These are phyloP conservation scores for Nycteola revayana DNA, from an alignment of 2,888 invertebrate species.

Conservation along the genomic window DNA sequence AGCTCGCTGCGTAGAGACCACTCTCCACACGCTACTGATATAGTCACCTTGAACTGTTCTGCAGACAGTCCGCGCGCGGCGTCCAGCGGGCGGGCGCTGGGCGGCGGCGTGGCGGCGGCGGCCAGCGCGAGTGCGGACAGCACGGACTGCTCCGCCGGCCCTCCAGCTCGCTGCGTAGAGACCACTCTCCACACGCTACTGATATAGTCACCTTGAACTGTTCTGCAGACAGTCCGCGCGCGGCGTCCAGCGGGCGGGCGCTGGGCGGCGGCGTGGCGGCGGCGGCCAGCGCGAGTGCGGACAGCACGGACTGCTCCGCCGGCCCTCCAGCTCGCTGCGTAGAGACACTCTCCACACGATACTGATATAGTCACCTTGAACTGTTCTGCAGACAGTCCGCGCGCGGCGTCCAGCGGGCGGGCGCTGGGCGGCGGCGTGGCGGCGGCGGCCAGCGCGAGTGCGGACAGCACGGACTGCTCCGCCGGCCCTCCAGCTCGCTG, in stretches of 20 bases:
- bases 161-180: no score
- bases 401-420: slow-evolving; percentile 85
- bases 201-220: slow-evolving; percentile 86
- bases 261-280: slow-evolving; percentile 88
- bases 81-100: slow-evolving; percentile 80
- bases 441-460: not conserved
- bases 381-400: slow-evolving; percentile 83
- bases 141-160: slow-evolving; percentile 97
- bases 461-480: not conserved
- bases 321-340: no score
- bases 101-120: slow-evolving; percentile 89
- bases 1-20: slow-evolving; percentile 97
- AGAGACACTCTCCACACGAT: no score
- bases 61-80: slow-evolving; percentile 83
- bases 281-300: slow-evolving; percentile 94
- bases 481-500: not conserved
- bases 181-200: no score
- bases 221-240: slow-evolving; percentile 84
- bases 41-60: slow-evolving; percentile 87
- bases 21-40: no score
- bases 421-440: not conserved
- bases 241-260: slow-evolving; percentile 83
- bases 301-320: slow-evolving; percentile 97
- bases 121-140: slow-evolving; percentile 95
- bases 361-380: no score